Evolutionary conservation across 1,140 invertebrate genomes (phyloP).

Genomic region (Sminthurides bifidus): DNA sequence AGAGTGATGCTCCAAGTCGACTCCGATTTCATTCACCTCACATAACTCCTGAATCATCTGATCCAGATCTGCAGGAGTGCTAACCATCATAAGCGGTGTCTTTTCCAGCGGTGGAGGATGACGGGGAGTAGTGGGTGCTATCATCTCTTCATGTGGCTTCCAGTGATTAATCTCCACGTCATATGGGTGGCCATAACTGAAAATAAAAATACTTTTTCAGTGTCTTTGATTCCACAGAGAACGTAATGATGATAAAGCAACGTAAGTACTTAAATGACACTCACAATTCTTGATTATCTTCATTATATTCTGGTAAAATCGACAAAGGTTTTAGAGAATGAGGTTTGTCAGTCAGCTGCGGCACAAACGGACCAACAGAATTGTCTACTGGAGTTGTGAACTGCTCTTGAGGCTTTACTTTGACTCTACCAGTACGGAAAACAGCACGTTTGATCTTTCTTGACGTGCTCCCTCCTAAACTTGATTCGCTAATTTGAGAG

Average conservation of each 20-base stretch:
- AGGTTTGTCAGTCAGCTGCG: constrained; percentile 73
- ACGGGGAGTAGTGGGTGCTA: constrained; percentile 34
- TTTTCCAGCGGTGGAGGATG: constrained; percentile 43
- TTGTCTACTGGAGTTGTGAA: constrained; percentile 84
- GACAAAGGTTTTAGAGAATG: constrained; percentile 72
- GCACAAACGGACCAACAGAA: constrained; percentile 57
- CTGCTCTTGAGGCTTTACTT: constrained; percentile 61
- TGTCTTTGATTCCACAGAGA: too few species aligned
- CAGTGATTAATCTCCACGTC: constrained; percentile 69
- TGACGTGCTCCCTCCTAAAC: not conserved
- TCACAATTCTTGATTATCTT: constrained; percentile 41
- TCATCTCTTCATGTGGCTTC: constrained; percentile 41
- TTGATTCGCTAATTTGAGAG: too few species aligned
- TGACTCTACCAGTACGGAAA: constrained; percentile 13
- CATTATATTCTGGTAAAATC: constrained; percentile 52
- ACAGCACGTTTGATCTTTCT: constrained; percentile 16
- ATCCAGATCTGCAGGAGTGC: constrained; percentile 51
- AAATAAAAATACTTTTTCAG: constrained; percentile 34
- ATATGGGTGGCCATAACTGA: constrained; percentile 76
- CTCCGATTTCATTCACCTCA: constrained; percentile 57
- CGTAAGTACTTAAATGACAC: constrained; percentile 9
- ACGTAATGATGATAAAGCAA: not conserved
- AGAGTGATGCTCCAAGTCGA: constrained; percentile 76
- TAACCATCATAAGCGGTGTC: constrained; percentile 56
- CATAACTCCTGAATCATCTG: constrained; percentile 53